Base-by-base conservation (phyloP, 1,140 invertebrate genomes). In the Apis cerana region DNA sequence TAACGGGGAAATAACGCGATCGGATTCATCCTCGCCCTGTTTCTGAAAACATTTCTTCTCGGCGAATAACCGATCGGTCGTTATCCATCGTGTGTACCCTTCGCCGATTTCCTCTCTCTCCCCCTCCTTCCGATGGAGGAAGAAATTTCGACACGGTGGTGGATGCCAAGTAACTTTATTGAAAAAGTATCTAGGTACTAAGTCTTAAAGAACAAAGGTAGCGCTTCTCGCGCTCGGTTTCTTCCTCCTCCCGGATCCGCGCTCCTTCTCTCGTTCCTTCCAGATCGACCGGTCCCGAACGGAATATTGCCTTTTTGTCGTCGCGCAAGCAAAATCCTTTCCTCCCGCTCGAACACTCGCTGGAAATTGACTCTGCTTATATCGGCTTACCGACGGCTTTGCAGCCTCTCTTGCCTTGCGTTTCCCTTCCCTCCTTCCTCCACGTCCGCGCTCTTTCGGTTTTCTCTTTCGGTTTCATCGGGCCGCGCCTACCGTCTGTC, bases 291-390 rank as follows among this genome's bases (percentile, higher is more conserved):
- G 75, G 48, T 74, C 81, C 76, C 48, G 61, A 86, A 75, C 84
- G 71, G 85, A 89, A 88, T 89, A 88, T 89, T 88, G 85, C 86
- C 86, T 88, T 88, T 88, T 88, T 85, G 85, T 87, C 87, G 81
- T 89, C 82, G 87, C 82, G 83, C 87, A 88, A 88, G 83, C 80
- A 88, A 88, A 88, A 88, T 88, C 87, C 87, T 88, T 88, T 88
- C 80, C 86, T 85, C 80, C 72, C 80, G 86, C 80, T 88, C 83
- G 83, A 88, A 88, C 87, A 88, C 87, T 88, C 86, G 83, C 72
- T 88, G 86, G 83, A 88, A 88, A 88, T 88, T 88, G 87, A 88
- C 83, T 88, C 87, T 88, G 87, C 86, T 88, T 88, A 88, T 88
- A 88, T 88, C 87, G 86, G 86, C 87, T 88, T 88, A 88, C 83